Evolutionary conservation across 2,113 vertebrate genomes (phyloP).

Genomic region (Chaetura pelagica): DNA sequence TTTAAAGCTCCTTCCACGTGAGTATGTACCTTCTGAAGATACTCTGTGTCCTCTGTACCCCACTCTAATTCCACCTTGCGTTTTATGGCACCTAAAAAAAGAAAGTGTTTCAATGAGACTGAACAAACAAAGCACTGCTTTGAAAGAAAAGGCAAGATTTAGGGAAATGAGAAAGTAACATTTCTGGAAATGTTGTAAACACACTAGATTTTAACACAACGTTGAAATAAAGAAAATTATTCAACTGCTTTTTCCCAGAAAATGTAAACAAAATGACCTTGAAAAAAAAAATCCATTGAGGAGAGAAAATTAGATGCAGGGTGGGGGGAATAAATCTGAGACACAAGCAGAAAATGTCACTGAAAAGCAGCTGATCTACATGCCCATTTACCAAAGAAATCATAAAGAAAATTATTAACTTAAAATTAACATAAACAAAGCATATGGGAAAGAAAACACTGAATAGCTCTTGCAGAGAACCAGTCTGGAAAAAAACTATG

Average conservation of each 20-base stretch:
- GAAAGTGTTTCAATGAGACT: background rate
- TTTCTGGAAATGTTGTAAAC: background rate
- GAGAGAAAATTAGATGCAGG: background rate
- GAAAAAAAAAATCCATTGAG: slow-evolving; percentile 29
- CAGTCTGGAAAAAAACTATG: background rate
- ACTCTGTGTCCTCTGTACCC: slow-evolving; percentile 91
- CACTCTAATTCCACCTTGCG: slow-evolving; percentile 92
- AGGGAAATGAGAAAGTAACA: background rate
- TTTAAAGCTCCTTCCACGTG: slow-evolving; percentile 84
- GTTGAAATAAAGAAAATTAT: background rate
- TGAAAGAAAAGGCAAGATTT: background rate
- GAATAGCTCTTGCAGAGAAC: background rate
- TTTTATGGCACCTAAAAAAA: slow-evolving; percentile 87
- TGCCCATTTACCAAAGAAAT: background rate
- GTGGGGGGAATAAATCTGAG: background rate
- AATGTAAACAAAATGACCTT: slow-evolving; percentile 22
- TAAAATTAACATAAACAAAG: slow-evolving; percentile 23
- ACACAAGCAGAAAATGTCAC: background rate
- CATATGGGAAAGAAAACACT: background rate
- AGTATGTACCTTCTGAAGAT: slow-evolving; percentile 88
- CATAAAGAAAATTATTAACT: background rate
- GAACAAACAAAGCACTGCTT: background rate
- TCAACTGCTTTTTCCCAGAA: background rate
- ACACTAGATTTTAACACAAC: background rate
- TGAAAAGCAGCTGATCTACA: slow-evolving; percentile 7